phyloP scores from a whole-genome alignment of 2,113 vertebrate genomes.

The Platysteira castanea region DNA sequence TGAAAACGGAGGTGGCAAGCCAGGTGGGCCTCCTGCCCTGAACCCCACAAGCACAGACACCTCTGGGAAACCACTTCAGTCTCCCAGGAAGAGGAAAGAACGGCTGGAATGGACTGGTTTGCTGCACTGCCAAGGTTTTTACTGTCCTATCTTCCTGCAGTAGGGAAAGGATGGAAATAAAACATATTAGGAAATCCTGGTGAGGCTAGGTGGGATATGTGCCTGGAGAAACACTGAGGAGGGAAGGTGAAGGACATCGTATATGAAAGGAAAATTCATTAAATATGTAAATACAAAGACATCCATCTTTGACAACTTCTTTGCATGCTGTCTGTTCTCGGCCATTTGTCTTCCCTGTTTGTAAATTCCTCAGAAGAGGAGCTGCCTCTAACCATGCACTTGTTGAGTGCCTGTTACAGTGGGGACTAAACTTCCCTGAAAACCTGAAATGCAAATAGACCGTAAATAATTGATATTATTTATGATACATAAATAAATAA shows the following conservation, averaged over 20 bases:
- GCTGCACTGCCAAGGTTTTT: neutral
- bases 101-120: neutral
- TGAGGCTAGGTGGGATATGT: neutral
- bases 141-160: neutral
- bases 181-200: neutral
- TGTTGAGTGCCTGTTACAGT: neutral
- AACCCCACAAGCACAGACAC: neutral
- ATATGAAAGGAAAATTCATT: neutral
- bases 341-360: constrained; percentile 40
- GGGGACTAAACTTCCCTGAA: neutral
- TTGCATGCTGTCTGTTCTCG: constrained; percentile 4
- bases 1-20: neutral
- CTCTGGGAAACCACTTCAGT: neutral
- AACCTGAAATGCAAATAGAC: neutral
- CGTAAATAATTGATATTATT: constrained; percentile 11
- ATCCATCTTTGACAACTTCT: constrained; percentile 10
- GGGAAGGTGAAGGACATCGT: neutral
- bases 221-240: neutral
- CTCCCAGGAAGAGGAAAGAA: neutral
- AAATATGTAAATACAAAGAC: neutral
- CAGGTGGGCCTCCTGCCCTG: neutral
- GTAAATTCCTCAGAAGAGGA: constrained; percentile 12
- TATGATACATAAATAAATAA: constrained; percentile 28
- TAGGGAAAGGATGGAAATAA: neutral
- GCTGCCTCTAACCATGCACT: neutral